Evolutionary conservation across 2,797 vertebrate species (phyloP).

Genomic region (Halcyon leucocephala): DNA sequence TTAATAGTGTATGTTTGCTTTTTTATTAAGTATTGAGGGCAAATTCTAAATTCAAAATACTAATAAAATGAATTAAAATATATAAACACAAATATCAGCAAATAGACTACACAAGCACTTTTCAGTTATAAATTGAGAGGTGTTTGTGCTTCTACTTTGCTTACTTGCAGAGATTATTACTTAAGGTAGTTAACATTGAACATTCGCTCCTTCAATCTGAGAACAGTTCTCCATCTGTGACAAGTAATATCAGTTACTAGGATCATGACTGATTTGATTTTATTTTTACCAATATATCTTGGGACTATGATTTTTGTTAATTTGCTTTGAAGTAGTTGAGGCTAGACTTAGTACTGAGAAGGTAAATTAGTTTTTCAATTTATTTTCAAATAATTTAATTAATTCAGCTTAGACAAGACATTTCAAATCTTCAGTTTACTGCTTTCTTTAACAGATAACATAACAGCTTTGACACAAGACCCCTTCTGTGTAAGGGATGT

Average conservation of each 20-base stretch:
- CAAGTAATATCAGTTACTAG: background rate
- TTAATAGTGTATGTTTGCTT: background rate
- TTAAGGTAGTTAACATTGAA: background rate
- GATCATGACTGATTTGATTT: background rate
- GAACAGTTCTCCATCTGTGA: background rate
- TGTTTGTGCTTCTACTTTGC: background rate
- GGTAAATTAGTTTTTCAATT: background rate
- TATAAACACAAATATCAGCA: background rate
- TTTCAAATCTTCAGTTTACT: background rate
- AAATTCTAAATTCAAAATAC: constrained; percentile 36
- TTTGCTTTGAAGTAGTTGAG: background rate
- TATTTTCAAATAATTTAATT: background rate
- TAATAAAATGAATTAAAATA: background rate
- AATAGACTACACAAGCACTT: background rate
- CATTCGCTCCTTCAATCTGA: background rate
- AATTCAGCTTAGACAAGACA: background rate
- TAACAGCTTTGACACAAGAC: background rate
- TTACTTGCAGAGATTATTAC: background rate
- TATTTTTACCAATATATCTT: background rate
- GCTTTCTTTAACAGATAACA: background rate
- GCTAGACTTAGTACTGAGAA: background rate
- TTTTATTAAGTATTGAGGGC: background rate
- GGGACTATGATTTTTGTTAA: too few species aligned
- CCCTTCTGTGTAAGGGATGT: background rate
- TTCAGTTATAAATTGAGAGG: background rate